phyloP scores from a whole-genome alignment of 1,140 invertebrate species.

The Sinonovacula constricta region DNA sequence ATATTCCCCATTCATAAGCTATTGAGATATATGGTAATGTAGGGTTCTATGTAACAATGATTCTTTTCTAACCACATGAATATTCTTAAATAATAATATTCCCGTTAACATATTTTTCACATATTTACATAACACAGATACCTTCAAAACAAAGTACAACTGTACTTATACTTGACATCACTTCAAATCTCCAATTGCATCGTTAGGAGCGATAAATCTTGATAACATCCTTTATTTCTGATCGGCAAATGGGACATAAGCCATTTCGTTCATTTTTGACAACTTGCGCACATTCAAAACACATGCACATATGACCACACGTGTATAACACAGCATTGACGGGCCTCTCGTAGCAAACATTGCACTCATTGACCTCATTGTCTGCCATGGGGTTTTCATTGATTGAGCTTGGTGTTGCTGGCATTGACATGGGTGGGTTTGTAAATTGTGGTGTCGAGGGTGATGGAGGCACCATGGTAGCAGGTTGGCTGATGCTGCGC shows the following conservation, averaged over 20 bases:
- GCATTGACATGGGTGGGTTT: constrained; percentile 52
- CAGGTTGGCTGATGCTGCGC: constrained; percentile 46
- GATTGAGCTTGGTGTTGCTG: constrained; percentile 56
- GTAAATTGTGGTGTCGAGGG: constrained; percentile 49
- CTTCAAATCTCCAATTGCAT: too few species aligned
- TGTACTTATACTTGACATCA: too few species aligned
- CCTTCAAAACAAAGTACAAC: too few species aligned
- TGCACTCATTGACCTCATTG: constrained; percentile 82
- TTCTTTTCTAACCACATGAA: too few species aligned
- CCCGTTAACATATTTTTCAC: too few species aligned
- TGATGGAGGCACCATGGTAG: constrained; percentile 38
- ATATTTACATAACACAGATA: too few species aligned
- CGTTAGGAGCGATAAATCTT: constrained; percentile 84
- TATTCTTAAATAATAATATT: too few species aligned
- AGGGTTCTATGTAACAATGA: too few species aligned
- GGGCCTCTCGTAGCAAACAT: constrained; percentile 94
- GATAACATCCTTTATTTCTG: constrained; percentile 95
- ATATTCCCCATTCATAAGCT: too few species aligned
- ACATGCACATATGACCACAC: constrained; percentile 99
- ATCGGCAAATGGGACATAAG: constrained; percentile 95
- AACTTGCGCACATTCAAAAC: constrained; percentile 95
- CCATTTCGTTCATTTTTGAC: constrained; percentile 84
- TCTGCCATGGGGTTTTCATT: constrained; percentile 52
- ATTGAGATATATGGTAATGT: too few species aligned
- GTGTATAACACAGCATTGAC: constrained; percentile 97